Percentiles rank a stretch among this genome's conserved stretches.
phyloP scores from a whole-genome alignment of 1,140 invertebrate species.

The Cyclina sinensis region DNA sequence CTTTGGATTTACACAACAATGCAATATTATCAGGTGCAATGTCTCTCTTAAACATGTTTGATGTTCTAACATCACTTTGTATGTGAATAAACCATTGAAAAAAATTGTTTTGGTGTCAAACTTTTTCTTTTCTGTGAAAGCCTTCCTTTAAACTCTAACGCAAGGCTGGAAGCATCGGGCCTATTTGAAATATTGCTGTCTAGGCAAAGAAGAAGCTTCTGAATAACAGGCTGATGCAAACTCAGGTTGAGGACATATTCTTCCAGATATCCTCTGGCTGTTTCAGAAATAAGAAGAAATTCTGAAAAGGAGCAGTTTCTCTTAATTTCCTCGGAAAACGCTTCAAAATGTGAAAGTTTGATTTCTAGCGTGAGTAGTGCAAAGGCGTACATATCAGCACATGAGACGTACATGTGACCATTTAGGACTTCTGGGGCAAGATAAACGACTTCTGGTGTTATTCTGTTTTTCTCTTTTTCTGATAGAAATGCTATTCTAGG shows the following conservation, averaged over 20 bases:
- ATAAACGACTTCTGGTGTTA: background rate
- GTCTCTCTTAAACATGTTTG: too few species aligned
- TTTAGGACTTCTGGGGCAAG: slow-evolving; percentile 46
- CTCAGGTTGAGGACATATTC: background rate
- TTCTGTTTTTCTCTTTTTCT: background rate
- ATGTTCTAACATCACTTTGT: too few species aligned
- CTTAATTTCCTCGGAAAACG: background rate
- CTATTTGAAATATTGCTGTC: background rate
- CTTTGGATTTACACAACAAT: too few species aligned
- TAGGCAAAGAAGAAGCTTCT: slow-evolving; percentile 4
- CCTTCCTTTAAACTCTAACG: background rate
- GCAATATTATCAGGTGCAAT: too few species aligned
- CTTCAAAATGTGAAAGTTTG: background rate
- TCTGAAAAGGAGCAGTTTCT: background rate
- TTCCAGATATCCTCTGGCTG: background rate
- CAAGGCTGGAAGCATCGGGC: background rate
- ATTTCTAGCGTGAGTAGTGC: slow-evolving; percentile 43
- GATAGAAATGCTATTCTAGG: background rate
- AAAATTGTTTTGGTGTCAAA: slow-evolving; percentile 3
- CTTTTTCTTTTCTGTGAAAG: too few species aligned
- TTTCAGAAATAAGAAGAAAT: background rate
- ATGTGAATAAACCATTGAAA: background rate
- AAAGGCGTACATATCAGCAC: slow-evolving; percentile 56
- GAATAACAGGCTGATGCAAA: background rate
- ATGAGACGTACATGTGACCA: slow-evolving; percentile 33